phyloP scores from a whole-genome alignment of 2,888 invertebrate genomes.

The Pseudococcus longispinus region DNA sequence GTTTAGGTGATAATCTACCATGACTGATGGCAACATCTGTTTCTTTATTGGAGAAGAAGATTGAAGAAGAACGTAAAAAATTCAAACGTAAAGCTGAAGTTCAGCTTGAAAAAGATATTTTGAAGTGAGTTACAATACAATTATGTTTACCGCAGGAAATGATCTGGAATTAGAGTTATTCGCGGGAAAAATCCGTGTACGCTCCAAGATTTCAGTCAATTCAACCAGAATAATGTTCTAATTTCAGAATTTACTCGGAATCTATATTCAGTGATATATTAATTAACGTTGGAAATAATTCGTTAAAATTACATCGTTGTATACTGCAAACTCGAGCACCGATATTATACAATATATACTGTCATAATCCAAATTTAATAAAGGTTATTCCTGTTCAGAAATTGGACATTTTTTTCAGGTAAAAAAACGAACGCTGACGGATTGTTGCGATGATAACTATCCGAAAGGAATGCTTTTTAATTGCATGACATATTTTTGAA shows the following conservation, averaged over 20 bases:
- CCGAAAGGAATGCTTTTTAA: not conserved
- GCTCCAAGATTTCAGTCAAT: not conserved
- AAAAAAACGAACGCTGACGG: not conserved
- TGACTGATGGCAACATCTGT: slow-evolving; percentile 55
- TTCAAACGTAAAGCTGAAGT: slow-evolving; percentile 36
- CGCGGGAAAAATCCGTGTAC: not conserved
- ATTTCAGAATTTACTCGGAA: slow-evolving; percentile 50
- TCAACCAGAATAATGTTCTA: slow-evolving; percentile 3
- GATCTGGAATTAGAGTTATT: not conserved
- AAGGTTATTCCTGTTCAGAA: slow-evolving; percentile 43
- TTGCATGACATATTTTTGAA: not conserved
- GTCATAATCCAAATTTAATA: slow-evolving; percentile 49
- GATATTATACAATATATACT: slow-evolving; percentile 50
- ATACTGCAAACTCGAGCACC: slow-evolving; percentile 54
- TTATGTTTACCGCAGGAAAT: not conserved
- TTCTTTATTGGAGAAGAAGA: slow-evolving; percentile 51
- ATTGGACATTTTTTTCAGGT: slow-evolving; percentile 48
- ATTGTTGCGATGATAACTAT: not conserved
- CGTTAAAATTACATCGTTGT: slow-evolving; percentile 51
- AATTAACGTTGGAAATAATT: slow-evolving; percentile 49
- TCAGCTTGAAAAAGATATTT: slow-evolving; percentile 50
- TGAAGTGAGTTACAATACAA: not conserved
- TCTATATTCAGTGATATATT: slow-evolving; percentile 50
- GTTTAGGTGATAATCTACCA: slow-evolving; percentile 44
- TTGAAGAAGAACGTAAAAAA: slow-evolving; percentile 37